Conservation (phyloP, 2,113 vertebrate genomes). For the Protobothrops mucrosquamatus region DNA sequence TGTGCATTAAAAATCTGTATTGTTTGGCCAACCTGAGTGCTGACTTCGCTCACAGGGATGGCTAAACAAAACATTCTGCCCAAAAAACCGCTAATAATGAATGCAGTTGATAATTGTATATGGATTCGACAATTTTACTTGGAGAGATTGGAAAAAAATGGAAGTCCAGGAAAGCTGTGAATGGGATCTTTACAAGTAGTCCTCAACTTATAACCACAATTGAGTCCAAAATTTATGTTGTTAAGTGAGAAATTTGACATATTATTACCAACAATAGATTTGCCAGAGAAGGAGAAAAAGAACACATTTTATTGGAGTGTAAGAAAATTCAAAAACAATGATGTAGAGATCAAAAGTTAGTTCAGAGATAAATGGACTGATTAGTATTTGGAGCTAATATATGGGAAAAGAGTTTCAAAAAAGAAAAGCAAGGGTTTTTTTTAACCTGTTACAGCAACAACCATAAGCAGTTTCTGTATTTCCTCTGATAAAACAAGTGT, state of each 20-base stretch:
- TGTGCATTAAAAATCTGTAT: neutral
- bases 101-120: neutral
- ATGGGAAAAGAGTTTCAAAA: neutral
- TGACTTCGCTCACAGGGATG: neutral
- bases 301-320: neutral
- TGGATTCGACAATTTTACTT: neutral
- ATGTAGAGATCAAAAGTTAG: neutral
- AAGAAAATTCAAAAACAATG: neutral
- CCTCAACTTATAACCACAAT: too few species aligned
- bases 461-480: neutral
- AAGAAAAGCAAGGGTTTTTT: neutral
- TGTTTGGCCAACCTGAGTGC: neutral
- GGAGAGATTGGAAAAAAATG: neutral
- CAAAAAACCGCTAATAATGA: neutral
- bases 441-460: neutral
- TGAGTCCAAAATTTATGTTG: too few species aligned
- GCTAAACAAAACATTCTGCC: neutral
- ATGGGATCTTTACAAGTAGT: neutral
- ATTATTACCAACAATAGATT: neutral
- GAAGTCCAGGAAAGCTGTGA: neutral
- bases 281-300: neutral
- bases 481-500: neutral
- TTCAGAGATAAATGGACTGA: neutral
- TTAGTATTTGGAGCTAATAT: neutral
- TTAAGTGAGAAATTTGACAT: neutral